Evolutionary conservation across 2,888 invertebrate genomes (phyloP).

Genomic region (Cremastinae sp.): DNA sequence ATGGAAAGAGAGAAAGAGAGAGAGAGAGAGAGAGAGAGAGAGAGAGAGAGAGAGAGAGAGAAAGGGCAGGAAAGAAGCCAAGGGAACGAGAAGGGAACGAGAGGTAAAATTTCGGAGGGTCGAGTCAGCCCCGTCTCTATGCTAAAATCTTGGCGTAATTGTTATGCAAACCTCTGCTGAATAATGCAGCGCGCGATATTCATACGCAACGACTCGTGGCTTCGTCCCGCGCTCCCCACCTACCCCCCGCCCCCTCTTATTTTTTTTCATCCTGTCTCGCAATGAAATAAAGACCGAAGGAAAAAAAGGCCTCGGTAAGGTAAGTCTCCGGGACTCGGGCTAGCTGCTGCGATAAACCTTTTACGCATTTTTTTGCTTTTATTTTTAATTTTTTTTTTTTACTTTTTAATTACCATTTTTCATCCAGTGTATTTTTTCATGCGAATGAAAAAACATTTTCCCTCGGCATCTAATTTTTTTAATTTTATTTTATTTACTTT

Average conservation of each 20-base stretch:
- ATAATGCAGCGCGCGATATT: constrained; percentile 73
- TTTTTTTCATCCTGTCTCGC: no score
- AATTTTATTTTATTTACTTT: no score
- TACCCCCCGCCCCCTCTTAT: no score
- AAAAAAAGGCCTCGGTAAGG: no score
- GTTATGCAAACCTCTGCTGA: constrained; percentile 72
- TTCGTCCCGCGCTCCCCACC: no score
- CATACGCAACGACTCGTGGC: constrained; percentile 68
- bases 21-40: constrained; percentile 7
- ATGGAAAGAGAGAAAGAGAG: not conserved
- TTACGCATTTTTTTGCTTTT: no score
- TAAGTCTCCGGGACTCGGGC: no score
- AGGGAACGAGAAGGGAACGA: constrained; percentile 26
- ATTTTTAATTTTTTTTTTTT: not conserved
- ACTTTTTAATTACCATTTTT: not conserved
- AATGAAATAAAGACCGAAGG: no score
- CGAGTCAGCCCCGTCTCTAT: constrained; percentile 62
- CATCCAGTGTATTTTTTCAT: not conserved
- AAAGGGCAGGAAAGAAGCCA: not conserved
- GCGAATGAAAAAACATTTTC: constrained; percentile 9
- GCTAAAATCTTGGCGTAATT: constrained; percentile 72
- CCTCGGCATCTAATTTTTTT: no score
- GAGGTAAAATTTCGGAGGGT: not conserved
- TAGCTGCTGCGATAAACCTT: no score
- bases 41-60: not conserved